Evolutionary conservation across 2,888 invertebrate genomes (phyloP).

Genomic region (Lamproptera curius): DNA sequence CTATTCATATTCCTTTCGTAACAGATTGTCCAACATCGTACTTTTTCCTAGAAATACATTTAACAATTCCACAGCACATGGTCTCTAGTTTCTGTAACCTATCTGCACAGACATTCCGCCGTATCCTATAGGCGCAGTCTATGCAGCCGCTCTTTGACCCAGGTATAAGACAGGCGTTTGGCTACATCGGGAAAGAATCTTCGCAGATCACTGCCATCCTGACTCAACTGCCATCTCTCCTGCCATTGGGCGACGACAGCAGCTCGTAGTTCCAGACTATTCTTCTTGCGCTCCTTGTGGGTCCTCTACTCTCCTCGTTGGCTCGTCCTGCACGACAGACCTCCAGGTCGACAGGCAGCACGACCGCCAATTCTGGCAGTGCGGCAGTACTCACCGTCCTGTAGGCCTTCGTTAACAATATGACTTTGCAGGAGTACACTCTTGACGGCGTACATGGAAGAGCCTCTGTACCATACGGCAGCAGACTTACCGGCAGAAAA

Average conservation of each 20-base stretch:
- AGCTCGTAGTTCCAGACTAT: constrained; percentile 18
- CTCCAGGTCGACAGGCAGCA: constrained; percentile 28
- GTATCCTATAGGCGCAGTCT: no score
- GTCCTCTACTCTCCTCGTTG: background rate
- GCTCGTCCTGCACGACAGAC: constrained; percentile 24
- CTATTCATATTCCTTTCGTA: background rate
- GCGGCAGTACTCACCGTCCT: constrained; percentile 29
- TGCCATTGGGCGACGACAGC: background rate
- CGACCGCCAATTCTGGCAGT: constrained; percentile 31
- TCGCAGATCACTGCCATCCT: background rate
- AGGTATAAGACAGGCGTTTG: background rate
- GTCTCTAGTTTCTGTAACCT: background rate
- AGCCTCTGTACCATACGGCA: no score
- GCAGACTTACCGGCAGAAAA: no score
- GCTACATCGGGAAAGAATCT: background rate
- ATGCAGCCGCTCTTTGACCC: background rate
- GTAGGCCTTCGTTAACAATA: constrained; percentile 31
- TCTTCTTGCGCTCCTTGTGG: background rate
- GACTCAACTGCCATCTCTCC: background rate
- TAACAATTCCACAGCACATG: background rate
- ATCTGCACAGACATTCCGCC: background rate
- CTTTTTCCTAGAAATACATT: background rate
- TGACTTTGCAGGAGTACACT: constrained; percentile 26
- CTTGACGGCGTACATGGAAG: background rate
- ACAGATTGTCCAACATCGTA: background rate